Base-by-base conservation (phyloP, 2,113 vertebrate genomes). In the Eurystomus gularis region DNA sequence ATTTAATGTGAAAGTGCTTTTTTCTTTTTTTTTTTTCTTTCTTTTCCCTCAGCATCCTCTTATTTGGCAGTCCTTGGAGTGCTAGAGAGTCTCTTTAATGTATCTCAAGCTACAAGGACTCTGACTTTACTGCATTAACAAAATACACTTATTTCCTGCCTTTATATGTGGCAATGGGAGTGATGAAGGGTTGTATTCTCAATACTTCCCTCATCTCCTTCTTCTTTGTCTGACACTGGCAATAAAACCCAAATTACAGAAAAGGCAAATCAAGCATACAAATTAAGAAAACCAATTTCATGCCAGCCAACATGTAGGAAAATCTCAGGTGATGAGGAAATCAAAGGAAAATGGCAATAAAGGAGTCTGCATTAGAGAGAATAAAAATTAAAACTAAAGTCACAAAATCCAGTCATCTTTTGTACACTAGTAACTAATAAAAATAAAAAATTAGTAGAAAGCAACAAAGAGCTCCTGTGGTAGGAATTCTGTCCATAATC, bases 171-270 rank as follows among this genome's bases (percentile, higher is more conserved):
- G 57, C 57, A 85, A 52, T 42, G 29, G 58, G 64, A 87, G 46
- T 82, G 65, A 91, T 84, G 57, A 91, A 94, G 24, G 54, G 73
- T 61, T 86, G 57, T 49, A 31, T 44, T 90, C 77, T 66, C 35
- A 75, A 17, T 60, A 69, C n/a, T 88, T 76, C 17, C 55, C 29
- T 81, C 81, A 66, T 58, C 60, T 65, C 55, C n/a, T 81, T 73
- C n/a, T 81, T 73, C 73, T 83, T 95, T 83, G 48, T 92, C 71
- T 85, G 78, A 70, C 51, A 60, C 33, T 81, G 51, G 60, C 61
- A 92, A 84, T 93, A 93, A 94, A 92, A 87, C 78, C 44, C 37
- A 86, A 96, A 92, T 84, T 90, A 86, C 55, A 76, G 87, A 80
- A 87, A 79, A 72, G 33, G 19, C 49, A 93, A 90, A 85, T 64